Evolutionary conservation across 2,888 invertebrate genomes (phyloP), one percentile per base, ranked within the genome.

Genomic region (Oscheius sp.): DNA sequence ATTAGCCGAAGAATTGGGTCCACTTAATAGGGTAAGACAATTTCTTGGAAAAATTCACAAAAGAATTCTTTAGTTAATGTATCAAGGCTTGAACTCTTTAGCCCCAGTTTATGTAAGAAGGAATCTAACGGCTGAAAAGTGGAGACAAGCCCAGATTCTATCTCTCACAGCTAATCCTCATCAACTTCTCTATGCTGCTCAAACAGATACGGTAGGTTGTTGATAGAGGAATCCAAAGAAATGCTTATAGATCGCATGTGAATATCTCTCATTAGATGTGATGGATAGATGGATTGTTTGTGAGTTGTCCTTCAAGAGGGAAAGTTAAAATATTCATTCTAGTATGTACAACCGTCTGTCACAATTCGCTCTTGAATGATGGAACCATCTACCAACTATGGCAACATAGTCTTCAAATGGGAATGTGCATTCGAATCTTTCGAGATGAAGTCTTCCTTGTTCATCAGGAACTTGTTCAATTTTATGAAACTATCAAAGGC

Each of bases 251-350:
- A n/a, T n/a, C n/a, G n/a, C n/a, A 53, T 29, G 31, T 29, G 10
- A 31, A 61, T 17, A 27, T 45, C 15, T 37, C 6, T 72, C 82
- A 84, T 70, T 79, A 89, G 97, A 99, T 86, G 91, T 91, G 42
- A 92, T 99, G 90, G 98, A 99, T 87, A 91, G 94, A 84, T 99
- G 96, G 96, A 92, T 98, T 29, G 93, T 97, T 80, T 93, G 90
- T 91, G 86, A 88, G 90, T 88, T 57, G 55, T 61, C 39, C 17
- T 29, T 15, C 64, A 31, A 3, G n/a, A n/a, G n/a, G n/a, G n/a
- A 3, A 20, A 20, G 15, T 42, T 46, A 5, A 48, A 17, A 34
- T 17, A 17, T 55, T 17, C 23, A 12, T 66, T 87, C 31, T 82
- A 90, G 90, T 97, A 88, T 96, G 96, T 0, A 92, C 95, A 84